Evolutionary conservation across 2,888 invertebrate species (phyloP), one percentile per base, ranked within the genome.

Genomic region (Steinernema carpocapsae): DNA sequence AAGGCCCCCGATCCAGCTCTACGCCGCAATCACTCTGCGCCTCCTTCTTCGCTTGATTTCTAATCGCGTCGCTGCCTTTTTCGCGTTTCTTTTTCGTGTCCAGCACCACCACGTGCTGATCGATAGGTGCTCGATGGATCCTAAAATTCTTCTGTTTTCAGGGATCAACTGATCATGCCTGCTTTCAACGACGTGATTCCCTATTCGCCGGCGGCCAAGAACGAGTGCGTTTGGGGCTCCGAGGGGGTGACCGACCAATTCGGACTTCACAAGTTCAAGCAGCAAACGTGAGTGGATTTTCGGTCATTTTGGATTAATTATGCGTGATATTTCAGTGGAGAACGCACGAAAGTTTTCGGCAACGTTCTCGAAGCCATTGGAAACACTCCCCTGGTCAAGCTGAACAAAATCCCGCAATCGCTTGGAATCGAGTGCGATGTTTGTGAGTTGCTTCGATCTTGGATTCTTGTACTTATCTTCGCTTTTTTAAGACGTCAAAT

Each of bases 401-500:
- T 48, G 7, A 4, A 48, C 48, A 48, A 48, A 14, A 4, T 48
- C 48, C 48, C 48, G 4, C 6, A 48, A 48, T 4, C 4, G 6
- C 14, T n/a, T 19, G 48, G 48, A n/a, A 14, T 48, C 48, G 17
- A 48, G 14, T 48, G 48, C 48, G 14, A 48, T 48, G 48, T 48
- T 14, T 48, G 48, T 48, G 14, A 48, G 48, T 48, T 14, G n/a
- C n/a, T 48, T 4, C 17, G 3, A 3, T n/a, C n/a, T n/a, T n/a
- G n/a, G n/a, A n/a, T n/a, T n/a, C n/a, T n/a, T n/a, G n/a, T n/a
- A n/a, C n/a, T n/a, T n/a, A n/a, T n/a, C n/a, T n/a, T n/a, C n/a
- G n/a, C 88, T 89, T 77, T 87, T 70, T 70, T 42, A 85, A 97
- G 96, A 94, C 90, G 97, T 92, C 73, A 99, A 99, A 91, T 97